A percentile compares a stretch with the other conserved stretches of the same genome.
Evolutionary conservation across 2,888 invertebrate genomes (phyloP).

Genomic region (Siphonodentalium dalli): DNA sequence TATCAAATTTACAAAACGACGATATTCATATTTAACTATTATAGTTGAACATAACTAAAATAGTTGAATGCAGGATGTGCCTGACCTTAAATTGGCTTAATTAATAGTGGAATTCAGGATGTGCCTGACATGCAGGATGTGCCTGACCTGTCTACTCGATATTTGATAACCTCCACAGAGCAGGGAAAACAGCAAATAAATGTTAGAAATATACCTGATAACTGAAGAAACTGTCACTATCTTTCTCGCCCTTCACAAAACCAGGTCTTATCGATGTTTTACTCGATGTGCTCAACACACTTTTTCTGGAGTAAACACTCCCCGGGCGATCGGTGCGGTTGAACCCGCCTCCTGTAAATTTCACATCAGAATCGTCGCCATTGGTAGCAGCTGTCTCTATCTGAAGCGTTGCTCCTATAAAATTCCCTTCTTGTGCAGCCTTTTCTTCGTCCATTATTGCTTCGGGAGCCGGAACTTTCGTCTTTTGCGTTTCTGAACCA

Average conservation of each 20-base stretch:
- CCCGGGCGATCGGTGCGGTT: constrained; percentile 46
- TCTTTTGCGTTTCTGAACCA: constrained; percentile 9
- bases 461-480: constrained; percentile 18
- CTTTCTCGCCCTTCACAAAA: constrained; percentile 31
- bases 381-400: constrained; percentile 31
- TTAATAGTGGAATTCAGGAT: no score
- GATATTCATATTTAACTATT: no score
- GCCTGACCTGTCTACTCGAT: no score
- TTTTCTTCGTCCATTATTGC: constrained; percentile 45
- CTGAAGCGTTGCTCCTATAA: constrained; percentile 48
- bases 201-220: constrained; percentile 47
- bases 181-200: no score
- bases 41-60: no score
- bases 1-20: no score
- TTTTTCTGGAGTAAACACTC: constrained; percentile 44
- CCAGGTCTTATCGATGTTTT: constrained; percentile 44
- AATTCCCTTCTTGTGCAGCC: constrained; percentile 36
- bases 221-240: constrained; percentile 37
- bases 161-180: no score
- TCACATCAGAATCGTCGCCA: constrained; percentile 29
- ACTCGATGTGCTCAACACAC: constrained; percentile 42
- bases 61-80: no score
- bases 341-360: constrained; percentile 30
- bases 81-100: no score
- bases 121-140: no score